phyloP scores from a whole-genome alignment of 2,797 vertebrate genomes.

The Poeciliopsis paucimaculata region DNA sequence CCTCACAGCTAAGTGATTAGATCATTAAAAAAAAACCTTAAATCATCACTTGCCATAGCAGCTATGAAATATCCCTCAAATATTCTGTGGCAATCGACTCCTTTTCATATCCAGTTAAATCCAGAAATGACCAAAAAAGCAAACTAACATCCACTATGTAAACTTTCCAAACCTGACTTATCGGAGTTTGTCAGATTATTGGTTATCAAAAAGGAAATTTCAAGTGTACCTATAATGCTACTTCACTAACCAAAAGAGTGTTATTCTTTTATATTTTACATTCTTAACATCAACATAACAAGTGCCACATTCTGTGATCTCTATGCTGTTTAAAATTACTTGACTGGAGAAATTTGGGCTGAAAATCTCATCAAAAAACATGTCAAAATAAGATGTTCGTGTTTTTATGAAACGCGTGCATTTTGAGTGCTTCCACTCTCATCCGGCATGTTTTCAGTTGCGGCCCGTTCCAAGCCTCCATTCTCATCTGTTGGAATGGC shows the following conservation, averaged over 20 bases:
- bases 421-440: slow-evolving; percentile 41
- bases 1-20: neutral
- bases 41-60: neutral
- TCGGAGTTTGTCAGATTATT: slow-evolving; percentile 20
- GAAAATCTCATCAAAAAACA: slow-evolving; percentile 1
- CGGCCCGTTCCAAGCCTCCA: slow-evolving; percentile 61
- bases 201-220: slow-evolving; percentile 37
- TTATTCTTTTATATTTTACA: neutral
- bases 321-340: slow-evolving; percentile 2
- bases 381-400: neutral
- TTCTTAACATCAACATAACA: slow-evolving; percentile 17
- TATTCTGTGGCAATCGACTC: neutral
- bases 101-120: neutral
- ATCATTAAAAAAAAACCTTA: neutral
- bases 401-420: slow-evolving; percentile 26
- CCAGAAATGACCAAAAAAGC: neutral
- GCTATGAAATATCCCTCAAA: neutral
- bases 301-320: slow-evolving; percentile 18
- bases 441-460: slow-evolving; percentile 65
- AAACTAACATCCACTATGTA: neutral
- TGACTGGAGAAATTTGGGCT: neutral
- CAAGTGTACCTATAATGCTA: slow-evolving; percentile 18
- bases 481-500: slow-evolving; percentile 83
- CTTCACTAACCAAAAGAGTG: slow-evolving; percentile 3
- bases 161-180: neutral